Base-by-base conservation (phyloP, 2,797 vertebrate species). In the Sciurus carolinensis region DNA sequence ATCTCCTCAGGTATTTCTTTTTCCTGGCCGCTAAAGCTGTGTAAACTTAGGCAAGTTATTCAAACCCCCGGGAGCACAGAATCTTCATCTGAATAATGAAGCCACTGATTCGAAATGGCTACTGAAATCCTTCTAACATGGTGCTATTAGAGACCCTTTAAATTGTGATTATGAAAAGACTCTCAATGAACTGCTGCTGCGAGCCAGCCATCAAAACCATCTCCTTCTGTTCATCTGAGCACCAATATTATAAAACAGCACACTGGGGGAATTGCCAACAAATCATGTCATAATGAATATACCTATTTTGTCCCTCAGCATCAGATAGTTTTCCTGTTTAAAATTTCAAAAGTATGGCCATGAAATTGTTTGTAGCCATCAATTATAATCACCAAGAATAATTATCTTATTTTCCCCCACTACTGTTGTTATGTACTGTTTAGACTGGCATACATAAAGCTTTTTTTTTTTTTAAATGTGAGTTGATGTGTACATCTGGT, bases 401-500 rank as follows among this genome's bases (percentile, higher is more conserved):
- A 66, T 62, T 83, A 5, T 5, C 71, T 80, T 81, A 39, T 86
- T 92, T 92, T 83, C 52, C 52, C 14, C 57, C 6, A 54, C 52
- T 57, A 71, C 14, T 79, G 6, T 90, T 87, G 82, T 36, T 75
- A 67, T 50, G 64, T 83, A 47, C 66, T 67, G 79, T 86, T 66
- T 80, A 93, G 92, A 95, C 73, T n/a, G 85, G n/a, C 54, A 47
- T 86, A 87, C 54, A 28, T 85, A 85, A 88, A 33, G 42, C 28
- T 59, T 13, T 62, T 62, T 80, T 36, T 36, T 36, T 39, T 39
- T 17, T 14, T 66, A 73, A 54, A 57, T 86, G 28, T 85, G 24
- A 97, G 97, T 98, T 98, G 98, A 97, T 97, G 91, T 83, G 95
- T 95, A 96, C 98, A 98, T 98, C 97, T 98, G 98, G 94, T 28